phyloP scores from a whole-genome alignment of 2,113 vertebrate species.

The Hystrix brachyura region DNA sequence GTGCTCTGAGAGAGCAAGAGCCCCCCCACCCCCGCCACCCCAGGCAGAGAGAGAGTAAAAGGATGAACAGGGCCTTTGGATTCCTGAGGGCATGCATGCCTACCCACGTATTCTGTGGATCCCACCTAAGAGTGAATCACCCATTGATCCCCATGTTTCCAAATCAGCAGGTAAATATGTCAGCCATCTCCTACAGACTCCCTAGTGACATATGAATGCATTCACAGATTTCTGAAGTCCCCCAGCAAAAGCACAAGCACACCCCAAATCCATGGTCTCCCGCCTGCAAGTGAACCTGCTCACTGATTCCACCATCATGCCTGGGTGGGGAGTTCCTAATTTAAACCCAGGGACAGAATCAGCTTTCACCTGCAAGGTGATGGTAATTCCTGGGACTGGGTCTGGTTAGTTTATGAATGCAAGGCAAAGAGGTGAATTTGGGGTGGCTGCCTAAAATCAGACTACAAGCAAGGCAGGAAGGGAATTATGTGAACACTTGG shows the following conservation, averaged over 20 bases:
- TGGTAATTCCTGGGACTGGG: neutral
- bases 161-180: neutral
- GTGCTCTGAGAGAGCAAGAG: neutral
- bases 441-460: neutral
- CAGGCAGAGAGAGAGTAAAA: neutral
- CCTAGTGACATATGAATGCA: neutral
- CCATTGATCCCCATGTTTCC: too few species aligned
- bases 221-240: neutral
- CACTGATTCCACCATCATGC: neutral
- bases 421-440: neutral
- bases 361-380: neutral
- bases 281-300: neutral
- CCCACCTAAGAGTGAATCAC: neutral
- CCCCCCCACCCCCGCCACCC: too few species aligned
- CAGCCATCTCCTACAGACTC: neutral
- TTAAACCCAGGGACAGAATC: neutral
- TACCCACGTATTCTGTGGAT: neutral
- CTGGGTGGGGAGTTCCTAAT: neutral
- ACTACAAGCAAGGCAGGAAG: neutral
- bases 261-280: neutral
- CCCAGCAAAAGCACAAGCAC: neutral
- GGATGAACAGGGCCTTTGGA: neutral
- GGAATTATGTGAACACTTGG: neutral
- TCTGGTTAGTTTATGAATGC: neutral
- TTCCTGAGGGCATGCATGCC: neutral